Conservation (phyloP, 2,888 invertebrate genomes). For the Crioceris asparagi region DNA sequence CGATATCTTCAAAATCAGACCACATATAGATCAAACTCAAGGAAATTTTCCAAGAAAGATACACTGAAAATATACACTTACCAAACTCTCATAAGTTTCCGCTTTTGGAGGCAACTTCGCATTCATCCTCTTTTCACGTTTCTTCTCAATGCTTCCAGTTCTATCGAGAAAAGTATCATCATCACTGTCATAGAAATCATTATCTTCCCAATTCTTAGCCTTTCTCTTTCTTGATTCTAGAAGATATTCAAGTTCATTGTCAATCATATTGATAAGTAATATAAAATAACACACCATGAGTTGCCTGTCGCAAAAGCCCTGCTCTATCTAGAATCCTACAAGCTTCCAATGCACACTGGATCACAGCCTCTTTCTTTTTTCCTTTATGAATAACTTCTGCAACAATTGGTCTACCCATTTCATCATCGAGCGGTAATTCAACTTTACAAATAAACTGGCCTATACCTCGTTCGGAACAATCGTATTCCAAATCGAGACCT, state of each 20-base stretch:
- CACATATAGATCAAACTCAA: neutral
- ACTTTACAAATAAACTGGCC: conserved; percentile 81
- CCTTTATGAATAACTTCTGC: conserved; percentile 83
- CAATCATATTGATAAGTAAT: neutral
- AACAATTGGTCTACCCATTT: conserved; percentile 60
- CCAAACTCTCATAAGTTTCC: conserved; percentile 57
- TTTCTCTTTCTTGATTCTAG: conserved; percentile 74
- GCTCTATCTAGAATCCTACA: conserved; percentile 83
- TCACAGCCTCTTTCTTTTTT: conserved; percentile 88
- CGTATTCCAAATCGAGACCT: conserved; percentile 71
- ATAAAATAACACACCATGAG: conserved; percentile 48
- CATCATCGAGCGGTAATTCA: conserved; percentile 70
- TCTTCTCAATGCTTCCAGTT: conserved; percentile 85
- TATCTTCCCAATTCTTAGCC: conserved; percentile 67
- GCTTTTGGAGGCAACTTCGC: conserved; percentile 48
- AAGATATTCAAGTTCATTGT: conserved; percentile 1
- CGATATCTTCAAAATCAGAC: too few relatives aligned
- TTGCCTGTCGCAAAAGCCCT: conserved; percentile 75
- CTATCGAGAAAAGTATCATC: conserved; percentile 93
- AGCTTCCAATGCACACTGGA: conserved; percentile 90
- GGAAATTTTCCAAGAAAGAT: neutral
- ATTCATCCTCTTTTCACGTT: conserved; percentile 68
- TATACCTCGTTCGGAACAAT: conserved; percentile 74
- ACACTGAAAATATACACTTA: conserved; percentile 34
- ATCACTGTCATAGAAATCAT: conserved; percentile 89